These are phyloP conservation scores for Thalassarche chlororhynchos DNA, from an alignment of 2,113 vertebrate species.

Conservation along the genomic window DNA sequence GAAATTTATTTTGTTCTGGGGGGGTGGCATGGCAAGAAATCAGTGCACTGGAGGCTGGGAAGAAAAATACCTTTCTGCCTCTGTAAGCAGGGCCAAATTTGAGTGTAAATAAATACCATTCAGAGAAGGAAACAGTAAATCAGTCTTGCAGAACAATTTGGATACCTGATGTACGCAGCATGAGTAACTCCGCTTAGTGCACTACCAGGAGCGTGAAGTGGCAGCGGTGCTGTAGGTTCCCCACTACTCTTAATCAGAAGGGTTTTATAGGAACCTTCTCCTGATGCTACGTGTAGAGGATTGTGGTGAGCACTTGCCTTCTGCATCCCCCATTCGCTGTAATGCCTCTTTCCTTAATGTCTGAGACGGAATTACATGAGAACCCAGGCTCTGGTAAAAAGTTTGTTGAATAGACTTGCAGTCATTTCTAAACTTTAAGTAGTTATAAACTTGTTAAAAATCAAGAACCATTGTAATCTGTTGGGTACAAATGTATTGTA, in stretches of 20 bases:
- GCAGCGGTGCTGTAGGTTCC: background rate
- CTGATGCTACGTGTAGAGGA: background rate
- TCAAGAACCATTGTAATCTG: background rate
- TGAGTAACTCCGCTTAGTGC: background rate
- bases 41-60: background rate
- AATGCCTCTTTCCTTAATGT: background rate
- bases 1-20: background rate
- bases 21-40: background rate
- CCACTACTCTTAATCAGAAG: background rate
- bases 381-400: background rate
- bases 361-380: background rate
- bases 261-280: background rate
- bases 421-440: background rate
- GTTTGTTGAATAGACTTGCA: background rate
- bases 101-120: slow-evolving; percentile 16
- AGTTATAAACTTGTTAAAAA: background rate
- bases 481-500: background rate
- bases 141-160: background rate
- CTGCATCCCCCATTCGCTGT: background rate
- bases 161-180: background rate
- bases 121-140: slow-evolving; percentile 39
- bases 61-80: slow-evolving; percentile 10
- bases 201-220: background rate
- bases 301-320: background rate
- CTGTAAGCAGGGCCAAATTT: background rate